Evolutionary conservation across 1,140 invertebrate genomes (phyloP), one percentile per base, ranked within the genome.

Genomic region (Anoplolepis gracilipes): DNA sequence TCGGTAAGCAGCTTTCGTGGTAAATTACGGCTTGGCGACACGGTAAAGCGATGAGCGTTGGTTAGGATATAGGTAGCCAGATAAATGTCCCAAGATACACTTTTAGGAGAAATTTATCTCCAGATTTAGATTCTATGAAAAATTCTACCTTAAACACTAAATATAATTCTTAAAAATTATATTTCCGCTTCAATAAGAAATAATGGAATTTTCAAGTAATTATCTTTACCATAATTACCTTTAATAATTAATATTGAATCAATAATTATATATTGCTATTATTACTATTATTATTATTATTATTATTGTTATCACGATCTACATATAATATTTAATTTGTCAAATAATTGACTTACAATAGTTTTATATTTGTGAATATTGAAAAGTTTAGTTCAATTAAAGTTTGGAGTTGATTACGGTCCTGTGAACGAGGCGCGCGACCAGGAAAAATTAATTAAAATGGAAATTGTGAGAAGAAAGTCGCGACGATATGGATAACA

Each of bases 381-480:
- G 39, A 19, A 67, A 42, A 70, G 42, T 53, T 78, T 36, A 16
- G 13, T 8, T 39, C 5, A 7, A 33, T 16, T 28, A 70, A 25
- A 22, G n/a, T 30, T 39, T 57, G 2, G 46, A 36, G 22, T 25
- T 36, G 62, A 78, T 11, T 55, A 13, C 13, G 4, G 13, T 19
- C 2, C 3, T 70, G n/a, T n/a, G 8, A 19, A 42, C 3, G 4
- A 59, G 25, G 22, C 10, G 33, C 19, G 25, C 42, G 53, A 30
- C 16, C 22, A 22, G 4, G 19, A 16, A 33, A 73, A 82, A 82
- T 82, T 82, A 82, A 82, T 82, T 82, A 82, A 82, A 82, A 82
- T 82, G 78, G 36, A 82, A 73, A 82, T 82, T 36, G 25, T 28
- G 33, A 46, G n/a, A 73, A 73, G 67, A 82, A 73, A 82, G 55